Percentiles rank a stretch among this genome's conserved stretches.
Evolutionary conservation across 2,113 vertebrate species (phyloP).

Genomic region (Choloepus hoffmanni): DNA sequence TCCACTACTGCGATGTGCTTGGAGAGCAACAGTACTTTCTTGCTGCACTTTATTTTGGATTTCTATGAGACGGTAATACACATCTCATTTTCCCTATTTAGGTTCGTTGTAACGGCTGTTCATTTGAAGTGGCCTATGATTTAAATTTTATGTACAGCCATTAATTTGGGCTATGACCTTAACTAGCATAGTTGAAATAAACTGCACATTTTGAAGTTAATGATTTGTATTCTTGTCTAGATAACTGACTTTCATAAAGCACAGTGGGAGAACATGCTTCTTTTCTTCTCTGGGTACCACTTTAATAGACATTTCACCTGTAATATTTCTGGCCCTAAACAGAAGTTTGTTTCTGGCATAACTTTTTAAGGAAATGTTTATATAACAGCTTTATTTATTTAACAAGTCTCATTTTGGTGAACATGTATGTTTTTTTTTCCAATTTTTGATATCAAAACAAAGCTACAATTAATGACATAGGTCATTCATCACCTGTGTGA

Average conservation of each 20-base stretch:
- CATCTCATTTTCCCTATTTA: constrained; percentile 23
- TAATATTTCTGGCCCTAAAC: background rate
- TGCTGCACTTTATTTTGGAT: constrained; percentile 93
- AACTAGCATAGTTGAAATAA: constrained; percentile 52
- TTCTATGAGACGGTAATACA: constrained; percentile 95
- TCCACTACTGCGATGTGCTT: constrained; percentile 89
- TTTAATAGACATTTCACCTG: constrained; percentile 11
- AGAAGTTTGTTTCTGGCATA: constrained; percentile 28
- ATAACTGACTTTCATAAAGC: constrained; percentile 29
- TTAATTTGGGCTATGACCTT: constrained; percentile 34
- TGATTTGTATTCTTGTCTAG: constrained; percentile 33
- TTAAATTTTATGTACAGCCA: constrained; percentile 51
- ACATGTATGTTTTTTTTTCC: background rate
- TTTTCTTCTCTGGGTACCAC: background rate
- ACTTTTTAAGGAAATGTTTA: constrained; percentile 1
- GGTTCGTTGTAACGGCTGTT: background rate
- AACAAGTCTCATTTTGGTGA: background rate
- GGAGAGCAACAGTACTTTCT: constrained; percentile 89
- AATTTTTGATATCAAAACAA: background rate
- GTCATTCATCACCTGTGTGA: background rate
- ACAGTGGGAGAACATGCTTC: background rate
- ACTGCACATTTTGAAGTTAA: constrained; percentile 51
- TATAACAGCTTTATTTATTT: background rate
- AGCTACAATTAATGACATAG: background rate
- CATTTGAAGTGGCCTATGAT: background rate